Evolutionary conservation across 2,113 vertebrate genomes (phyloP), one percentile per base, ranked within the genome.

Genomic region (Caretta caretta): DNA sequence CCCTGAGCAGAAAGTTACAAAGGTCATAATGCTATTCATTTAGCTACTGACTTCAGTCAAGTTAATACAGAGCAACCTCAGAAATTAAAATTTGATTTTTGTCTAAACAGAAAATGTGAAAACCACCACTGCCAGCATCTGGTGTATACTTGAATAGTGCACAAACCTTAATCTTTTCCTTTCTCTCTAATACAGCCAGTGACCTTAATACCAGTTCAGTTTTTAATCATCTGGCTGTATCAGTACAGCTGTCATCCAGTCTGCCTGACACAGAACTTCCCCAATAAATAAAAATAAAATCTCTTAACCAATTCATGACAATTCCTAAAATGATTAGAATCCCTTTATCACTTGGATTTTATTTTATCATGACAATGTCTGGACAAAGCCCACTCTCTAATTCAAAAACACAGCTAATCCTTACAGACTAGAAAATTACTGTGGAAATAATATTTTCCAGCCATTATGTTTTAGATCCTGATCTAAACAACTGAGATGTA

Each of bases 131-230:
- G 46, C 49, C 53, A 84, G 96, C 97, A 97, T 96, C 96, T 96
- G 98, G 97, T n/a, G 72, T 48, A 81, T 50, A 24, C 91, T 94
- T 91, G 91, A 94, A 93, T 91, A 95, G 53, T 88, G 88, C 95
- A 91, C 90, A 97, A 96, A 95, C 95, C 90, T 89, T 97, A 98
- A 97, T 97, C 97, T 85, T 94, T 59, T 92, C 86, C 90, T 75
- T 93, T 95, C 94, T 81, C 80, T 92, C 94, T 95, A 96, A 95
- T 96, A 97, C 93, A 97, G 96, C 84, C 92, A 84, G 49, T 97
- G 98, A 97, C 97, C 98, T 97, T 98, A 98, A 98, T 97, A 96
- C 96, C 96, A 93, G 76, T 96, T 91, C 95, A 90, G 90, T 86
- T 95, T 91, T 93, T 97, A 97, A 96, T 97, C 97, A 96, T 97